These are phyloP conservation scores for Macheiramphus alcinus DNA, from an alignment of 2,113 vertebrate genomes.

Conservation along the genomic window DNA sequence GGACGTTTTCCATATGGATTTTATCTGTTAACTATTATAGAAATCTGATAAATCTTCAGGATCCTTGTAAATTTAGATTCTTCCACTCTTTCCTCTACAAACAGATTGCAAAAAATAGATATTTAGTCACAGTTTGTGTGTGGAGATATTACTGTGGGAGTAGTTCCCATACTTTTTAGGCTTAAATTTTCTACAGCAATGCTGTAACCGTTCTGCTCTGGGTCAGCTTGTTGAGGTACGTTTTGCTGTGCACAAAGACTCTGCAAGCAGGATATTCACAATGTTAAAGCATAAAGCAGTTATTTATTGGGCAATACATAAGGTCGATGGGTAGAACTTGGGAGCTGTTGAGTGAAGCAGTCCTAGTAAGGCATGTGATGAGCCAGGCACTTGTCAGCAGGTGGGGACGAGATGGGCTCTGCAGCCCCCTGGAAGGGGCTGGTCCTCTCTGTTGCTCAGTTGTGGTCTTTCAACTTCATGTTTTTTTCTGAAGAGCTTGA, in stretches of 20 bases:
- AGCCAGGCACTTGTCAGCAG: neutral
- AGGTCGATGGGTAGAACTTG: neutral
- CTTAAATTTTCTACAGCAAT: neutral
- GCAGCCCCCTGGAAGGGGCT: neutral
- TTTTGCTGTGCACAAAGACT: neutral
- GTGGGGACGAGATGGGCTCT: neutral
- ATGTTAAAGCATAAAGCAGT: neutral
- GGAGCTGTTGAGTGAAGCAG: neutral
- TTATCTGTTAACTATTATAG: neutral
- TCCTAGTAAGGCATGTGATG: neutral
- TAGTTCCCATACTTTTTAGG: neutral
- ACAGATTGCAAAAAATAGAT: neutral
- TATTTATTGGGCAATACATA: neutral
- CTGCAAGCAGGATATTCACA: neutral
- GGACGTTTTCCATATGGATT: neutral
- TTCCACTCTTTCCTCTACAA: neutral
- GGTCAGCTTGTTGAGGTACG: neutral
- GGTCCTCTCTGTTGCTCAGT: neutral
- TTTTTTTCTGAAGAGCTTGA: neutral
- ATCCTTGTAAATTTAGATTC: neutral
- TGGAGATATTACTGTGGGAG: neutral
- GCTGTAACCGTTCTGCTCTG: neutral
- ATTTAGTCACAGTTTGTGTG: neutral
- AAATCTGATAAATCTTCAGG: neutral
- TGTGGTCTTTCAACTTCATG: neutral